Percentiles rank a stretch among this genome's conserved stretches.
These are phyloP conservation scores for Ormyrus nitidulus DNA, from an alignment of 2,888 invertebrate genomes.

Conservation along the genomic window DNA sequence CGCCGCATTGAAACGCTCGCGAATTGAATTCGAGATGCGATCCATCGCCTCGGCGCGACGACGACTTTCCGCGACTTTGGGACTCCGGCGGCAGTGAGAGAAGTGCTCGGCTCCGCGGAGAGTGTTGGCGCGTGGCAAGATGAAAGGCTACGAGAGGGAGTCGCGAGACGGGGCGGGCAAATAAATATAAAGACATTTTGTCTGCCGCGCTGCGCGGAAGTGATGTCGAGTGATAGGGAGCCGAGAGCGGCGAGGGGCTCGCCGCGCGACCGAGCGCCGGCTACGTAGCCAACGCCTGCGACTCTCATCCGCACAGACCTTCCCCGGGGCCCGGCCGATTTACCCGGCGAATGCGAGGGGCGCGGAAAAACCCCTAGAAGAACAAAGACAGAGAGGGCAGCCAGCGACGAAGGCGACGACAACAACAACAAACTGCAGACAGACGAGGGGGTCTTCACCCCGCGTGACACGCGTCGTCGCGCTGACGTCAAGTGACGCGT, in stretches of 20 bases:
- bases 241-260: not conserved
- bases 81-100: too few species aligned
- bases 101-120: not conserved
- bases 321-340: too few species aligned
- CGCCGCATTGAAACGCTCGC: constrained; percentile 1
- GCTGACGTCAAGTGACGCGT: constrained; percentile 65
- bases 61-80: too few species aligned
- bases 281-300: not conserved
- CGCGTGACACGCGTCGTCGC: constrained; percentile 53
- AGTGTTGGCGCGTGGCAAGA: not conserved
- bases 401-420: constrained; percentile 20
- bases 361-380: not conserved
- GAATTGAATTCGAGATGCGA: constrained; percentile 26
- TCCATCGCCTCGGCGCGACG: constrained; percentile 12
- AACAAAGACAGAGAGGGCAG: constrained; percentile 34
- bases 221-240: constrained; percentile 45
- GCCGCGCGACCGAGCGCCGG: not conserved
- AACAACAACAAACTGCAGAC: constrained; percentile 14
- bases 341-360: not conserved
- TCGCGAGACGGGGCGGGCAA: not conserved
- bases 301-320: too few species aligned
- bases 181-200: constrained; percentile 43
- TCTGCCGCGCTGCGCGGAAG: constrained; percentile 24
- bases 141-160: constrained; percentile 32
- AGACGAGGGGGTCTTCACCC: constrained; percentile 19